These are phyloP conservation scores for Manduca sexta DNA, from an alignment of 1,140 invertebrate species.

Conservation along the genomic window DNA sequence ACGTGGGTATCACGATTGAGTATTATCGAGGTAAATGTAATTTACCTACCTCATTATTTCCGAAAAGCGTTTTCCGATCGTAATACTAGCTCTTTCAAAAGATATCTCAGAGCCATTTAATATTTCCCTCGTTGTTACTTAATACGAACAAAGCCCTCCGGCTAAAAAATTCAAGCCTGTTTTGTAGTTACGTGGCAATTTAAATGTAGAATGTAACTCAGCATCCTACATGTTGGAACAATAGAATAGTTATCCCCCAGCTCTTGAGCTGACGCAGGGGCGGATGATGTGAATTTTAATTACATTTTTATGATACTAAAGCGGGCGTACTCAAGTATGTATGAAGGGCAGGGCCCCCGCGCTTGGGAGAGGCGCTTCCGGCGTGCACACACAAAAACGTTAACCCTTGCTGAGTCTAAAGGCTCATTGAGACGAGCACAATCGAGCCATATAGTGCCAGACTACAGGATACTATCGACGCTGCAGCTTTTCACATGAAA, in stretches of 20 bases:
- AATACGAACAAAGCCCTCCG: slow-evolving; percentile 6
- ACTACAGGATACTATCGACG: slow-evolving; percentile 11
- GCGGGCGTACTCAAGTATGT: slow-evolving; percentile 58
- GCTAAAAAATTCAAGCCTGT: slow-evolving; percentile 13
- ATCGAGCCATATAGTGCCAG: slow-evolving; percentile 17
- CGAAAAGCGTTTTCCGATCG: slow-evolving; percentile 17
- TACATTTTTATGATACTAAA: slow-evolving; percentile 70
- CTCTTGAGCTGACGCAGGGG: slow-evolving; percentile 28
- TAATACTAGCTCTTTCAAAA: slow-evolving; percentile 16
- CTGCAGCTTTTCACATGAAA: slow-evolving; percentile 14
- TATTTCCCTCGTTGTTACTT: slow-evolving; percentile 11
- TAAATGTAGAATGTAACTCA: slow-evolving; percentile 19
- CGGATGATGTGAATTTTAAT: slow-evolving; percentile 67
- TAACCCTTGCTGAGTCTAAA: slow-evolving; percentile 47
- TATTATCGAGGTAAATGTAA: slow-evolving; percentile 18
- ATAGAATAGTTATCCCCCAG: slow-evolving; percentile 53
- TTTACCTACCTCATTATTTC: slow-evolving; percentile 22
- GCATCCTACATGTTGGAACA: slow-evolving; percentile 33
- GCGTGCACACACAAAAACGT: slow-evolving; percentile 52
- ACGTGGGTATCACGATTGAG: not conserved
- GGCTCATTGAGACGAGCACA: slow-evolving; percentile 41
- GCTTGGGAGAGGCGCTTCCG: slow-evolving; percentile 54
- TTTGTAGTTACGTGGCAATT: slow-evolving; percentile 8
- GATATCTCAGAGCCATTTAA: slow-evolving; percentile 13
- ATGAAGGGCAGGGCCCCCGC: slow-evolving; percentile 49